Percentiles rank a stretch among this genome's conserved stretches.
These are phyloP conservation scores for Lampris incognitus DNA, from an alignment of 2,113 vertebrate species.

Conservation along the genomic window DNA sequence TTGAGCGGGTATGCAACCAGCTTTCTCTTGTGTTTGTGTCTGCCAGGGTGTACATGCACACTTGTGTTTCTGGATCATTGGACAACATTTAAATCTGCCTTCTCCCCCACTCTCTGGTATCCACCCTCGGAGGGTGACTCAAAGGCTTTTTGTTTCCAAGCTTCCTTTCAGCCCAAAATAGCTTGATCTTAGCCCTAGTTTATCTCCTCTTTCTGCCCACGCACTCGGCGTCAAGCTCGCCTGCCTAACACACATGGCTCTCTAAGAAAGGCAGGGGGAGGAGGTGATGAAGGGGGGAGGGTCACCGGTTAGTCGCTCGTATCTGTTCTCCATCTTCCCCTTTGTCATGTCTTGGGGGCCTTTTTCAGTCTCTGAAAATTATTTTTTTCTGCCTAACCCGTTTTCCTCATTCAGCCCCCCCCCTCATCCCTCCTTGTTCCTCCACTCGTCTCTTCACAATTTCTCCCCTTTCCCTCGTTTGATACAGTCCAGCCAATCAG, in stretches of 20 bases:
- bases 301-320: constrained; percentile 48
- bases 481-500: no score
- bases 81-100: constrained; percentile 20
- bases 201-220: constrained; percentile 74
- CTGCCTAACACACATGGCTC: constrained; percentile 58
- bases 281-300: constrained; percentile 25
- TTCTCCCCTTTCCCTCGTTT: neutral
- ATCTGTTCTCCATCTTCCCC: constrained; percentile 3
- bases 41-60: neutral
- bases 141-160: constrained; percentile 71
- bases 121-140: constrained; percentile 69
- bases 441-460: neutral
- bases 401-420: neutral
- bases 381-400: neutral
- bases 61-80: neutral
- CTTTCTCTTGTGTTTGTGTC: neutral
- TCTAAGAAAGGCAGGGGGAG: constrained; percentile 57
- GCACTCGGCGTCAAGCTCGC: constrained; percentile 65
- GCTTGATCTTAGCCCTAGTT: constrained; percentile 76
- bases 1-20: no score
- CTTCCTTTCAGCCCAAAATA: constrained; percentile 74
- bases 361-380: neutral
- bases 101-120: constrained; percentile 58
- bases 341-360: constrained; percentile 19
- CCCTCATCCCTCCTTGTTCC: neutral